A percentile compares a stretch with the other conserved stretches of the same genome.
Conservation (phyloP, 2,888 invertebrate species). For the Rotaria socialis region DNA sequence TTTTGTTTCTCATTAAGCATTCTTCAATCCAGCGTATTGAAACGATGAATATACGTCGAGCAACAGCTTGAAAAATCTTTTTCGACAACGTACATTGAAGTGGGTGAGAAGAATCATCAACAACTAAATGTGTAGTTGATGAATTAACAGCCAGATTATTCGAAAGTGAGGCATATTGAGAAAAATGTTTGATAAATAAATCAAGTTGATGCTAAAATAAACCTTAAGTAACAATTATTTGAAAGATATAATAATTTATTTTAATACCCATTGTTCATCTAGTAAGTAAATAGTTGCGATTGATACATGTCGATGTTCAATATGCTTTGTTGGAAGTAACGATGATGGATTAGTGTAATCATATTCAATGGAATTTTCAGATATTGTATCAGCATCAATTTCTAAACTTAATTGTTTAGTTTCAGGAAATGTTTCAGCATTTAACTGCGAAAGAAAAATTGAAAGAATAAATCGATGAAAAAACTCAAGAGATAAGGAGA, state of each 20-base stretch:
- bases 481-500: no score
- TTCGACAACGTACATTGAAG: background rate
- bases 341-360: background rate
- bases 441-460: no score
- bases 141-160: background rate
- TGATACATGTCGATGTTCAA: background rate
- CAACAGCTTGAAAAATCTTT: background rate
- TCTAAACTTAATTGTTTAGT: background rate
- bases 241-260: background rate
- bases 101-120: background rate
- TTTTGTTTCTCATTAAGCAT: background rate
- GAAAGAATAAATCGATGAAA: no score
- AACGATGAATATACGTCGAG: background rate
- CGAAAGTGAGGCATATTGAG: background rate
- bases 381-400: background rate
- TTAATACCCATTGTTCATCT: background rate
- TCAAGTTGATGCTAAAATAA: conserved; percentile 2
- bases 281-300: background rate
- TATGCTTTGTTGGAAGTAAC: background rate
- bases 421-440: no score
- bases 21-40: background rate
- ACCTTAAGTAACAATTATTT: background rate
- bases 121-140: background rate
- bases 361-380: background rate
- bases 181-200: background rate